Evolutionary conservation across 1,140 invertebrate species (phyloP), one percentile per base, ranked within the genome.

Genomic region (Megalopta genalis): DNA sequence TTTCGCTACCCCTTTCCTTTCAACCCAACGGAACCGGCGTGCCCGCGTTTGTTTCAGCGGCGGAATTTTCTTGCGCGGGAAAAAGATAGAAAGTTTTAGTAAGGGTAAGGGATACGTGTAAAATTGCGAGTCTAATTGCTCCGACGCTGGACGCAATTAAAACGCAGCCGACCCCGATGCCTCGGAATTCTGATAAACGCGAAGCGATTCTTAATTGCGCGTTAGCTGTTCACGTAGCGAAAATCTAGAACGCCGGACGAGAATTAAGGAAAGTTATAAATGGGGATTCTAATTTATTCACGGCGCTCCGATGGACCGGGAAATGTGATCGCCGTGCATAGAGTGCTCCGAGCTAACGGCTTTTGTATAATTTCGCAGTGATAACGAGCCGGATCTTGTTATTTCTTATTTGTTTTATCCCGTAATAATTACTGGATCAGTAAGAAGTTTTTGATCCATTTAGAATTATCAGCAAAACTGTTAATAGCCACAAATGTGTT

Each of bases 101-200:
- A 9, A 14, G 64, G 37, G 60, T 69, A 69, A 69, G 65, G 21
- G 66, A 62, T 69, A 69, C 74, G 54, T 37, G 74, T 23, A 54
- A 77, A 62, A 77, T 69, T 77, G 68, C 74, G 60, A 21, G 74
- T 21, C 25, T 77, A 77, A 77, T 77, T 77, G 66, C 65, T 69
- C 59, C 39, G 66, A 69, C 52, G 64, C 64, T 68, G 52, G 65
- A 57, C 54, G 54, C 54, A 57, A 57, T 57, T 57, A 57, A 57
- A 57, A 9, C 18, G 21, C 21, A 54, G 52, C 52, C 18, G 32
- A 37, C 52, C 52, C n/a, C 37, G 64, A 14, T 23, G 54, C 7
- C 54, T 6, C 46, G 71, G 62, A 74, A 74, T 74, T 62, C 46
- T 32, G 46, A 74, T 27, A 65, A 74, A 62, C 52, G 64, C 46